Evolutionary conservation across 1,140 invertebrate species (phyloP).

Genomic region (Samia ricini): DNA sequence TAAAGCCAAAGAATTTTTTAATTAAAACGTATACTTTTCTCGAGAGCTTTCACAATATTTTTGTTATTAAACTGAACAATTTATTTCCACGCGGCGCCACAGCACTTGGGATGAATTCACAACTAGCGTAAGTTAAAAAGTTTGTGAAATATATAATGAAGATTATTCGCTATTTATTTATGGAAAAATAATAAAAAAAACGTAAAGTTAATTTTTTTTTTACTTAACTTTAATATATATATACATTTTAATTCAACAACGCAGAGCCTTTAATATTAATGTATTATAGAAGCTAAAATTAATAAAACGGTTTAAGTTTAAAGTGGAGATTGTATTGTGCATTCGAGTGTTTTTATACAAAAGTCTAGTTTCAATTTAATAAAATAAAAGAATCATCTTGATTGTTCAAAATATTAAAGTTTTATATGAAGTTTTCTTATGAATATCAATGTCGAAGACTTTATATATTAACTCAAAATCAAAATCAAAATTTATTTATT

Average conservation of each 20-base stretch:
- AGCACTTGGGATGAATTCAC: slow-evolving; percentile 73
- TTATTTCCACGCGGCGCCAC: slow-evolving; percentile 45
- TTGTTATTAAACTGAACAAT: not conserved
- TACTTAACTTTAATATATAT: not conserved
- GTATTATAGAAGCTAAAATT: too few relatives aligned
- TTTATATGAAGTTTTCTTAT: too few relatives aligned
- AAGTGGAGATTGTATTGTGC: too few relatives aligned
- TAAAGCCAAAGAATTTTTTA: not conserved
- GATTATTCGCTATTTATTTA: not conserved
- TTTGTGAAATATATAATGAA: not conserved
- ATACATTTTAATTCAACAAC: not conserved
- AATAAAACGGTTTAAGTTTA: too few relatives aligned
- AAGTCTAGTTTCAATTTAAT: too few relatives aligned
- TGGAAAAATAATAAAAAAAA: not conserved
- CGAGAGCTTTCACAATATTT: not conserved
- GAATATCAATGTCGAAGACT: too few relatives aligned
- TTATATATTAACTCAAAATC: too few relatives aligned
- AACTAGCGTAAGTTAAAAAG: slow-evolving; percentile 59
- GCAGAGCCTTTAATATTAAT: not conserved
- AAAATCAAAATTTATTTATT: too few relatives aligned
- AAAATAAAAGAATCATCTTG: too few relatives aligned
- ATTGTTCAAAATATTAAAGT: too few relatives aligned
- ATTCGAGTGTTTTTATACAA: too few relatives aligned
- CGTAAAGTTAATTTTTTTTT: too few relatives aligned
- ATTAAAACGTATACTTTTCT: not conserved